phyloP scores from a whole-genome alignment of 2,797 vertebrate species.

The Poeciliopsis turneri region DNA sequence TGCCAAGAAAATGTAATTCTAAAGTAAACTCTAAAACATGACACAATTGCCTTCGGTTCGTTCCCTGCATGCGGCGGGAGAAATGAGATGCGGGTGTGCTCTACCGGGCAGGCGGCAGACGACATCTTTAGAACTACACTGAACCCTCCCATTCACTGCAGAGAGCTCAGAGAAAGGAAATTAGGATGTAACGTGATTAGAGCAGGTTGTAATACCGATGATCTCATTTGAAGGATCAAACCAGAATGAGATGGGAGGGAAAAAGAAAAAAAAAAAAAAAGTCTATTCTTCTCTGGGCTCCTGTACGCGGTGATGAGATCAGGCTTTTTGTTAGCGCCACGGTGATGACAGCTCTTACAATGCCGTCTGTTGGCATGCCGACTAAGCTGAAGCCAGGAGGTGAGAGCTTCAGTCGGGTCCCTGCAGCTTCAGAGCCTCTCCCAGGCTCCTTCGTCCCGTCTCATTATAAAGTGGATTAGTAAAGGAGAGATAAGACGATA shows the following conservation, averaged over 20 bases:
- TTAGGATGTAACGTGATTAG: slow-evolving; percentile 63
- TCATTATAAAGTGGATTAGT: slow-evolving; percentile 50
- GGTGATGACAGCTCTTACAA: slow-evolving; percentile 62
- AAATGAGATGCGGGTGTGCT: slow-evolving; percentile 18
- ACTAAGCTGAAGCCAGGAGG: slow-evolving; percentile 45
- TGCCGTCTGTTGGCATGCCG: slow-evolving; percentile 42
- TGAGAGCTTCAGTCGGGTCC: slow-evolving; percentile 32
- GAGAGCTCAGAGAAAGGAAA: slow-evolving; percentile 54
- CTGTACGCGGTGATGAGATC: slow-evolving; percentile 50
- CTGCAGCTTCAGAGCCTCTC: slow-evolving; percentile 29
- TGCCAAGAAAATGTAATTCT: slow-evolving; percentile 49
- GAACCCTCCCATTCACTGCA: slow-evolving; percentile 40
- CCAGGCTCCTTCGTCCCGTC: slow-evolving; percentile 13
- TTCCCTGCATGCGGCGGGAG: slow-evolving; percentile 4
- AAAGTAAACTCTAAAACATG: slow-evolving; percentile 37
- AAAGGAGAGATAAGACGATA: slow-evolving; percentile 34
- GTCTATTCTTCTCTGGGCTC: slow-evolving; percentile 32
- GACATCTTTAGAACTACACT: slow-evolving; percentile 47
- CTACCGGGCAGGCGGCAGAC: slow-evolving; percentile 7
- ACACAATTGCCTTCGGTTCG: slow-evolving; percentile 33
- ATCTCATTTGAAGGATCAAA: slow-evolving; percentile 56
- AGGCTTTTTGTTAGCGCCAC: slow-evolving; percentile 50
- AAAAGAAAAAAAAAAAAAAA: neutral
- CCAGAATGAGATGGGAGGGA: slow-evolving; percentile 14
- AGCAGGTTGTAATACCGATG: slow-evolving; percentile 51